Percentiles rank a stretch among this genome's conserved stretches.
Conservation (phyloP, 2,888 invertebrate genomes). For the Leucophora obtusa region DNA sequence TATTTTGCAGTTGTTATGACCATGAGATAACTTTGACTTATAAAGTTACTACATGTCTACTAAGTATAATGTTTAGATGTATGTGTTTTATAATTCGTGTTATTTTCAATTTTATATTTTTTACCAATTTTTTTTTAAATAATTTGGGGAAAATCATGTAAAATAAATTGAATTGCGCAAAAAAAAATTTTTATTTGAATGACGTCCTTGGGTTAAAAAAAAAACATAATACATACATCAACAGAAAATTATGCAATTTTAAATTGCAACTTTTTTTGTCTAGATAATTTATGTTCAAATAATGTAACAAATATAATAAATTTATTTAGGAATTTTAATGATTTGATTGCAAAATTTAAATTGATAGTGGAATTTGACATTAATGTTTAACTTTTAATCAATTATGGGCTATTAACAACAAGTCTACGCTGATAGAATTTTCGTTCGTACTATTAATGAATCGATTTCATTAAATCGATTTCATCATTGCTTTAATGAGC, state of each 20-base stretch:
- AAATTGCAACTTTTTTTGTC: constrained; percentile 26
- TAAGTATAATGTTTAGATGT: constrained; percentile 35
- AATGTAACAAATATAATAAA: constrained; percentile 15
- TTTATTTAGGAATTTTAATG: constrained; percentile 34
- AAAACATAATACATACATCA: background rate
- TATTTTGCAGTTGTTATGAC: constrained; percentile 50
- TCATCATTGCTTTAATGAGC: no score
- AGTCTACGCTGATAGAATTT: no score
- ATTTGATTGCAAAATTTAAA: constrained; percentile 27
- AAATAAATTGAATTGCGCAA: constrained; percentile 60
- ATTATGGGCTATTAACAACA: no score
- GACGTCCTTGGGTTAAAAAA: constrained; percentile 59
- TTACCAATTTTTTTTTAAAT: constrained; percentile 39
- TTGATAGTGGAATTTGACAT: constrained; percentile 9
- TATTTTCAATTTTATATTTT: constrained; percentile 16
- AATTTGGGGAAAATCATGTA: constrained; percentile 53
- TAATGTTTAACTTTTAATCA: no score
- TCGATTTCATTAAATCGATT: no score
- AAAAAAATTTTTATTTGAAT: constrained; percentile 19
- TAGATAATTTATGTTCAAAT: constrained; percentile 16
- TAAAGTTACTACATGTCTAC: constrained; percentile 61
- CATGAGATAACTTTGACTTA: constrained; percentile 67
- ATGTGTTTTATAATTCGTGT: constrained; percentile 33
- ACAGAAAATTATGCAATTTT: constrained; percentile 52
- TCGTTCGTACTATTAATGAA: no score